Evolutionary conservation across 2,797 vertebrate genomes (phyloP).

Genomic region (Parauchenoglanis ngamensis): DNA sequence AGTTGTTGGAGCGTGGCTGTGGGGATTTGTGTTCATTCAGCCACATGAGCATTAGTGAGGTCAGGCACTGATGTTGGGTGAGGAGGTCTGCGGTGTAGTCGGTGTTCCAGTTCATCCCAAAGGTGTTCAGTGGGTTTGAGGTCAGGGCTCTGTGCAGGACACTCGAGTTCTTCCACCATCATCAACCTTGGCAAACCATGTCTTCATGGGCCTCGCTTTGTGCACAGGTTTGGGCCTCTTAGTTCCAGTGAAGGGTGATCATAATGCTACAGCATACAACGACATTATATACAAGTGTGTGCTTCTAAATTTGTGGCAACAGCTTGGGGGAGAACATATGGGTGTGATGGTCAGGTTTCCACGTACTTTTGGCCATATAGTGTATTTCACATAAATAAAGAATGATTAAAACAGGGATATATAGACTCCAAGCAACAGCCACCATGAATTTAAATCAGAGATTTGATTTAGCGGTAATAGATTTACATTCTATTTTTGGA

Average conservation of each 20-base stretch:
- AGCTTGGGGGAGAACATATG: not conserved
- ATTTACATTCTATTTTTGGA: constrained; percentile 3
- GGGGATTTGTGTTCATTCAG: not conserved
- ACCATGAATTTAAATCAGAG: not conserved
- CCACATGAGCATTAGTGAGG: no score
- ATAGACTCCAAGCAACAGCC: not conserved
- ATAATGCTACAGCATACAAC: not conserved
- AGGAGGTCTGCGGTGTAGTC: no score
- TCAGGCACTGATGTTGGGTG: no score
- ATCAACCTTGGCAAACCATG: no score
- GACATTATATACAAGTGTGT: not conserved
- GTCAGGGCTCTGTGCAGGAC: no score
- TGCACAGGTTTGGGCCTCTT: not conserved
- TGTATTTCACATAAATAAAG: not conserved
- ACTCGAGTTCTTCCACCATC: no score
- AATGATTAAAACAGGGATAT: not conserved
- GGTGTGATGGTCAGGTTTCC: not conserved
- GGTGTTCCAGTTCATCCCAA: no score
- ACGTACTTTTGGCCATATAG: not conserved
- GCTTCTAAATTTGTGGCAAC: not conserved
- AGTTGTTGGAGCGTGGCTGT: not conserved
- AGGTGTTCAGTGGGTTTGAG: no score
- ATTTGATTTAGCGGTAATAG: not conserved
- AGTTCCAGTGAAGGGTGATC: not conserved
- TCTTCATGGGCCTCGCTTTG: no score